Evolutionary conservation across 2,888 invertebrate genomes (phyloP).

Genomic region (Athrips mouffetella): DNA sequence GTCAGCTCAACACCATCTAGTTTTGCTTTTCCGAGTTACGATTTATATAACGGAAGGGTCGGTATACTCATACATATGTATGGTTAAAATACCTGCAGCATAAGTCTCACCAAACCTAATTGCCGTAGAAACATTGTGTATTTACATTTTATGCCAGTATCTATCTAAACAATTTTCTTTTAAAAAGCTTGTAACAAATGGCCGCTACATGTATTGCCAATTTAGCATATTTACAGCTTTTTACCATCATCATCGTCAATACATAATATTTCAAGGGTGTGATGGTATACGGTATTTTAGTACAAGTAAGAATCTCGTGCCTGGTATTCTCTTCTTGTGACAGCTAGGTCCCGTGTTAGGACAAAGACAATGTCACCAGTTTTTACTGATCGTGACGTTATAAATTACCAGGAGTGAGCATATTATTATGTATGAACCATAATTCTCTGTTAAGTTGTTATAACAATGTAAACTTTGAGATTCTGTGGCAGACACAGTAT

Average conservation of each 20-base stretch:
- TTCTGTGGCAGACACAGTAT: too few relatives aligned
- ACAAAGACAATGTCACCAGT: too few relatives aligned
- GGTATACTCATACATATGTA: background rate
- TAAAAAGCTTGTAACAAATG: slow-evolving; percentile 29
- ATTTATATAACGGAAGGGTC: background rate
- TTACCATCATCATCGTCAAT: slow-evolving; percentile 18
- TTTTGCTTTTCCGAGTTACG: too few relatives aligned
- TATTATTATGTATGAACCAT: too few relatives aligned
- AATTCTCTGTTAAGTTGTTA: too few relatives aligned
- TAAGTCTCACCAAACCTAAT: background rate
- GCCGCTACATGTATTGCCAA: slow-evolving; percentile 45
- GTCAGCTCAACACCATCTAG: too few relatives aligned
- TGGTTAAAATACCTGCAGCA: background rate
- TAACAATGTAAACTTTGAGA: too few relatives aligned
- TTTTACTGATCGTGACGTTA: too few relatives aligned
- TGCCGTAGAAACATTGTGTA: slow-evolving; percentile 31
- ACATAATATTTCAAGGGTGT: slow-evolving; percentile 14
- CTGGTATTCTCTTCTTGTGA: too few relatives aligned
- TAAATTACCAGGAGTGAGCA: too few relatives aligned
- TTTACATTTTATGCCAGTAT: slow-evolving; percentile 36
- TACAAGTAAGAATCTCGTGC: too few relatives aligned
- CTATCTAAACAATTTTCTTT: slow-evolving; percentile 21
- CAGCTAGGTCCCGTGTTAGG: too few relatives aligned
- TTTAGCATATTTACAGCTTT: slow-evolving; percentile 56
- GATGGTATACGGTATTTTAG: slow-evolving; percentile 22